Evolutionary conservation across 2,113 vertebrate genomes (phyloP).

Genomic region (Brachionichthys hirsutus): DNA sequence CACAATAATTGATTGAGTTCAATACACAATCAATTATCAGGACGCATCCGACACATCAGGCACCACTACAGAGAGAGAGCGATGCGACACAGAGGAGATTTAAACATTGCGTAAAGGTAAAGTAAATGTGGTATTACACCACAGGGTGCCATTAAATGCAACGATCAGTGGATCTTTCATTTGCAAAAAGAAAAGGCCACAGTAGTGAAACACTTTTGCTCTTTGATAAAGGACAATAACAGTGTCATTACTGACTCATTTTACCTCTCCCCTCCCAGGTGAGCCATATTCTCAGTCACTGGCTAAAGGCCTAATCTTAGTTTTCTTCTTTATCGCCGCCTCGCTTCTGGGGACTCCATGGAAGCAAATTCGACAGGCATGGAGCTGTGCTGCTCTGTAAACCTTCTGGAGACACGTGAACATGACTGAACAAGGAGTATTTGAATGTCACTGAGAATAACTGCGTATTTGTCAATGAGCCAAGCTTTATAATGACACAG

Average conservation of each 20-base stretch:
- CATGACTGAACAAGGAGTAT: background rate
- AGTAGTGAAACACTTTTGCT: background rate
- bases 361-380: conserved; percentile 72
- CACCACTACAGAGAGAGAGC: too few species aligned
- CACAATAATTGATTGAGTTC: too few species aligned
- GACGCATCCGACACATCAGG: too few species aligned
- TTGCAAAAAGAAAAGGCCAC: background rate
- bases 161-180: background rate
- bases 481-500: too few species aligned
- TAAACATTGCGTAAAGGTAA: too few species aligned
- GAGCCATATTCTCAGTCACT: conserved; percentile 83
- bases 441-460: background rate
- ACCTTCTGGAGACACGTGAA: background rate
- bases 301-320: conserved; percentile 85
- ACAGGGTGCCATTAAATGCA: background rate
- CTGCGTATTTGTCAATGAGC: background rate
- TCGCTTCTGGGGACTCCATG: conserved; percentile 81
- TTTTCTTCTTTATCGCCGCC: conserved; percentile 76
- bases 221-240: background rate
- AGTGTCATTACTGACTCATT: background rate
- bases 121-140: too few species aligned
- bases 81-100: too few species aligned
- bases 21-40: too few species aligned
- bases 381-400: conserved; percentile 46
- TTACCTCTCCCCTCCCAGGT: conserved; percentile 70